phyloP scores from a whole-genome alignment of 2,888 invertebrate species.

The Lamproptera curius region DNA sequence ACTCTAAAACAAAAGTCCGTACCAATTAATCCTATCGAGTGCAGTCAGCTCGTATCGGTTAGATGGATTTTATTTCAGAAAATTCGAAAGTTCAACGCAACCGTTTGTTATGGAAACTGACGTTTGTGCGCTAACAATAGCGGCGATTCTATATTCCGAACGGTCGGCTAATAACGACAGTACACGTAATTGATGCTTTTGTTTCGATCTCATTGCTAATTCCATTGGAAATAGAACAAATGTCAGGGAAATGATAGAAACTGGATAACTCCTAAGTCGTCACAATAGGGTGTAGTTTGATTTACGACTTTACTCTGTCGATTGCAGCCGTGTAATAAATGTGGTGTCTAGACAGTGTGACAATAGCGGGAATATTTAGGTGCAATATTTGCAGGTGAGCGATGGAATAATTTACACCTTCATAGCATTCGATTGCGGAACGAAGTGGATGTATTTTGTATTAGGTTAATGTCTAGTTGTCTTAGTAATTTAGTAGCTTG shows the following conservation, averaged over 20 bases:
- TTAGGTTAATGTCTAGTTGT: too few relatives aligned
- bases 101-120: not conserved
- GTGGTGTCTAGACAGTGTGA: constrained; percentile 17
- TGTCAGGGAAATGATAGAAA: constrained; percentile 7
- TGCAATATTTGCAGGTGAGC: constrained; percentile 3
- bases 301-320: not conserved
- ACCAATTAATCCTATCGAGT: constrained; percentile 1
- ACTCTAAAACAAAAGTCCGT: constrained; percentile 7
- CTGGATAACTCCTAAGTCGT: not conserved
- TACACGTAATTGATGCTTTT: constrained; percentile 29
- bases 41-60: constrained; percentile 1
- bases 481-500: too few relatives aligned
- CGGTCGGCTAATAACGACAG: constrained; percentile 6
- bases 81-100: constrained; percentile 1
- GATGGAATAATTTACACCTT: not conserved
- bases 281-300: constrained; percentile 21
- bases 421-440: too few relatives aligned
- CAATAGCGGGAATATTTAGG: not conserved
- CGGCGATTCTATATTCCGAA: not conserved
- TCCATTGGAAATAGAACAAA: constrained; percentile 40
- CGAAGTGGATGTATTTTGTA: too few relatives aligned
- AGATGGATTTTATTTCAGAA: constrained; percentile 9
- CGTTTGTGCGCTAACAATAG: not conserved
- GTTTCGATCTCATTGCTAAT: constrained; percentile 36
- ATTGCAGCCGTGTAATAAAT: constrained; percentile 15